Percentiles rank a stretch among this genome's conserved stretches.
These are phyloP conservation scores for Rhabdornis inornatus DNA, from an alignment of 2,113 vertebrate species.

Conservation along the genomic window DNA sequence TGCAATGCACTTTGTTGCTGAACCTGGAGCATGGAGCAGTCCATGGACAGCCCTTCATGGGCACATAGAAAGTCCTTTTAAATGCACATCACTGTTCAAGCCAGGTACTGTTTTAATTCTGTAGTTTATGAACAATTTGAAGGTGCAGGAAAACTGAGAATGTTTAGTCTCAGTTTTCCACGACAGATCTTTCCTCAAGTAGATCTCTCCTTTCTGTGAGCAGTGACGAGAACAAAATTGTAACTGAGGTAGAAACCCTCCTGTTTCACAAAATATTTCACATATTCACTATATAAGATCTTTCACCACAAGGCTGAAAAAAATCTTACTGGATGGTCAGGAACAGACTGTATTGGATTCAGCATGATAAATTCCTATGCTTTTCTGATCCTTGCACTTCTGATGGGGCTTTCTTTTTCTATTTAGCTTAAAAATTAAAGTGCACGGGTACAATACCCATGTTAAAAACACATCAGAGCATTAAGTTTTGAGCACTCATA, in stretches of 20 bases:
- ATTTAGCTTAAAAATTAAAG: not conserved
- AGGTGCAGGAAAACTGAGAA: not conserved
- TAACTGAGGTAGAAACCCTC: not conserved
- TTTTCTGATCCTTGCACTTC: not conserved
- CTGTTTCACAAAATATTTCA: not conserved
- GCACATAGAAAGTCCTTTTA: not conserved
- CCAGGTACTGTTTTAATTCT: not conserved
- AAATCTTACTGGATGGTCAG: not conserved
- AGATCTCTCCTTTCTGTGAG: not conserved
- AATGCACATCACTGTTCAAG: not conserved
- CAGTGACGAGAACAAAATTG: not conserved
- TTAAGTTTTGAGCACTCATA: not conserved
- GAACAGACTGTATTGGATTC: not conserved
- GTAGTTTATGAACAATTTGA: not conserved
- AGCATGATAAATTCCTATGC: not conserved
- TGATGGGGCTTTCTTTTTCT: not conserved
- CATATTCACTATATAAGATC: not conserved
- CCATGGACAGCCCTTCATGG: not conserved
- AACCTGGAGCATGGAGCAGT: not conserved
- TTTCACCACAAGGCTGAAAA: not conserved
- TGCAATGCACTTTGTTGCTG: not conserved
- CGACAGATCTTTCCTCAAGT: not conserved
- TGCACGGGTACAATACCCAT: not conserved
- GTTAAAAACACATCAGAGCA: constrained; percentile 4
- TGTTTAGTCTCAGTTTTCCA: not conserved